Percentiles rank a stretch among this genome's conserved stretches.
Conservation (phyloP, 2,797 vertebrate genomes). For the Pseudotriccus pelzelni region DNA sequence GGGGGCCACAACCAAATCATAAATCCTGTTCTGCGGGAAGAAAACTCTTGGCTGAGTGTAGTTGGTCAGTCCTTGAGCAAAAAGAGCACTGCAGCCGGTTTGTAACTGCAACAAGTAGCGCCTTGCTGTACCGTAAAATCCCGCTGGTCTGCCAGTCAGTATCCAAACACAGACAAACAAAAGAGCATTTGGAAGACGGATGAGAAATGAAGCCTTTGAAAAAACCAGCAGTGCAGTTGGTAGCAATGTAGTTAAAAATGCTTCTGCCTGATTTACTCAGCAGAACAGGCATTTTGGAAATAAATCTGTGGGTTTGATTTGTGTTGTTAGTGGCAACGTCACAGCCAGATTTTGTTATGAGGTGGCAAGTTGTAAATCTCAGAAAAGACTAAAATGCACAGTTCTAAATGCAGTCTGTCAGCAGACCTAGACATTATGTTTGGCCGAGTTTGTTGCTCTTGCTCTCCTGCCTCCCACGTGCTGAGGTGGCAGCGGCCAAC, state of each 20-base stretch:
- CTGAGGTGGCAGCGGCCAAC: neutral
- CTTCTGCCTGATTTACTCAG: neutral
- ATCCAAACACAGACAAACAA: neutral
- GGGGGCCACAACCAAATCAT: neutral
- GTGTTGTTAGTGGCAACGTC: neutral
- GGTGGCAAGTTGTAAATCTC: neutral
- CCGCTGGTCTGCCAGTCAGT: neutral
- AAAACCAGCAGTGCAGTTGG: neutral
- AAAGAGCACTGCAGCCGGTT: neutral
- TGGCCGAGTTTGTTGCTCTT: neutral
- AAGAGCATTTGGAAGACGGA: neutral
- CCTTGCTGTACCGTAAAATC: neutral
- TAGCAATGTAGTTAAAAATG: neutral
- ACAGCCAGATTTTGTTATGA: neutral
- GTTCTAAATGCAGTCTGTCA: neutral
- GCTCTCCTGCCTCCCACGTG: neutral
- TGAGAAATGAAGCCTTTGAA: neutral
- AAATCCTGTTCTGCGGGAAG: neutral
- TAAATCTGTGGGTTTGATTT: neutral
- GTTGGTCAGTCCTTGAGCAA: neutral
- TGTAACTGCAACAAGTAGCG: neutral
- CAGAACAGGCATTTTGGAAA: neutral
- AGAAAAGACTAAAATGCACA: neutral
- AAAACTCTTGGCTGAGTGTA: neutral
- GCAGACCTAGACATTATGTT: neutral